Conservation (phyloP, 2,797 vertebrate genomes). For the Chloroceryle inda region DNA sequence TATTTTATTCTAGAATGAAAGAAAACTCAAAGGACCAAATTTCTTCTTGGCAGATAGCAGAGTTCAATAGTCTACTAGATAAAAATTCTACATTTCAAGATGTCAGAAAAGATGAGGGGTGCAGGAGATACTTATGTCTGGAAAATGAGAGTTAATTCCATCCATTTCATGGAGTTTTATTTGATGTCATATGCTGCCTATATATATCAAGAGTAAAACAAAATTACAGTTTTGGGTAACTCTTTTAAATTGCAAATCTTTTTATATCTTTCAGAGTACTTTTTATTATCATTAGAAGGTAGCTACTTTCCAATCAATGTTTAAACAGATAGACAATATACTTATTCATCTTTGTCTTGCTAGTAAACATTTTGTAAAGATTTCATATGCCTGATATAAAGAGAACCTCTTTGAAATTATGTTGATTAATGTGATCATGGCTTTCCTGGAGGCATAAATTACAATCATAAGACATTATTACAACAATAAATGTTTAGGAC, state of each 20-base stretch:
- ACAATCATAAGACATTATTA: neutral
- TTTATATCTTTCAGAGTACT: neutral
- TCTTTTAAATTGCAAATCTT: neutral
- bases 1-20: constrained; percentile 18
- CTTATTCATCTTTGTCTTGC: neutral
- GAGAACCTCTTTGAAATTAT: neutral
- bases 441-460: neutral
- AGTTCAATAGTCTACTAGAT: neutral
- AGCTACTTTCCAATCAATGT: neutral
- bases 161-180: neutral
- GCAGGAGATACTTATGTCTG: neutral
- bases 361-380: neutral
- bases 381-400: neutral
- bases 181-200: neutral
- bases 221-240: neutral
- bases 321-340: neutral
- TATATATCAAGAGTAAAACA: neutral
- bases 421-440: neutral
- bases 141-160: neutral
- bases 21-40: neutral
- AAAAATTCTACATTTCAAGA: neutral
- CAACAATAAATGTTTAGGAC: neutral
- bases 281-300: neutral
- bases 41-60: neutral
- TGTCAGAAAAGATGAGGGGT: neutral